phyloP scores from a whole-genome alignment of 2,113 vertebrate genomes.

The Microtus oregoni region DNA sequence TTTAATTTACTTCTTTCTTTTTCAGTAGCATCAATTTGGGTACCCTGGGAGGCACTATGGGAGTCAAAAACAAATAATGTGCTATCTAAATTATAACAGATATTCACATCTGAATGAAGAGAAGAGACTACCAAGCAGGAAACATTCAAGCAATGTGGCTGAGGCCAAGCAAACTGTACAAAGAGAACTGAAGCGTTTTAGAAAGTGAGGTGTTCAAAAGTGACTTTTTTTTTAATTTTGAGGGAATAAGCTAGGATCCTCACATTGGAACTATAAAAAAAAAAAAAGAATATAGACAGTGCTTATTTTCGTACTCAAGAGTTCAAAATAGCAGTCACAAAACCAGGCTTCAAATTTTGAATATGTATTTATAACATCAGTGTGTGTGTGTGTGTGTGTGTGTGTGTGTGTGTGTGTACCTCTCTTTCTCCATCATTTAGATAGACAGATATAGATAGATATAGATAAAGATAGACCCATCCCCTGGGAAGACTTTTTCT shows the following conservation, averaged over 20 bases:
- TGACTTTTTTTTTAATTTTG: neutral
- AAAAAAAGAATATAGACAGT: neutral
- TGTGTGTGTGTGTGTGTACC: too few relatives aligned
- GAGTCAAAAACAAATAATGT: slow-evolving; percentile 38
- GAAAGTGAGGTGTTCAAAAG: neutral
- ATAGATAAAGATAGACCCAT: neutral
- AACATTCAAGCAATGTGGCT: slow-evolving; percentile 41
- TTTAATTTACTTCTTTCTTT: slow-evolving; percentile 47
- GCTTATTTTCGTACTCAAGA: neutral
- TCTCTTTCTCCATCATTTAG: neutral
- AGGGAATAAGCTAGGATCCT: neutral
- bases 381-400: neutral
- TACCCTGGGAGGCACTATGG: neutral
- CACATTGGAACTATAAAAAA: neutral
- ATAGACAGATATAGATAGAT: neutral
- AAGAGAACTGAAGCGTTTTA: neutral
- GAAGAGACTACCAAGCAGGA: slow-evolving; percentile 37
- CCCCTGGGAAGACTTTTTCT: neutral
- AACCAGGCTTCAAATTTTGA: neutral
- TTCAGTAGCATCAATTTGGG: slow-evolving; percentile 27
- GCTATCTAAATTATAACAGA: slow-evolving; percentile 1
- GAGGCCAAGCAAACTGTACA: neutral
- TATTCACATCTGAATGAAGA: slow-evolving; percentile 37
- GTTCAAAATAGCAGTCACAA: neutral
- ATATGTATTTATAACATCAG: neutral